phyloP scores from a whole-genome alignment of 2,113 vertebrate genomes.

The Tringa solitaria region DNA sequence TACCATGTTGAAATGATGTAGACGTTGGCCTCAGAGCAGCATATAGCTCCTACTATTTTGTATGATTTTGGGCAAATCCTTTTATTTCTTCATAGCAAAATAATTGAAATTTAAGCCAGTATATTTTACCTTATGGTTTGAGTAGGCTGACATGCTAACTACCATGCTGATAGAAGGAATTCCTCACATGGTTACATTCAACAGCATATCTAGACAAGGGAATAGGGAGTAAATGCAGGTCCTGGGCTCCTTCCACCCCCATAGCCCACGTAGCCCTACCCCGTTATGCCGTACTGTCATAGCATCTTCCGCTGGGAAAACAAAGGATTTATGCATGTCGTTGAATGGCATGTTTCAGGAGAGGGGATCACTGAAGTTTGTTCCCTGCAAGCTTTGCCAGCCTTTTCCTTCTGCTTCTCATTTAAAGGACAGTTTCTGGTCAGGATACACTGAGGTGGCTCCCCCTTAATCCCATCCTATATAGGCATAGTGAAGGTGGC shows the following conservation, averaged over 20 bases:
- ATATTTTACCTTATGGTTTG: background rate
- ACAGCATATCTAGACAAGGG: background rate
- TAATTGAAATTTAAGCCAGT: background rate
- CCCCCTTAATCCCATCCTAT: background rate
- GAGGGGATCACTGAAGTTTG: background rate
- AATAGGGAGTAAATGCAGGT: background rate
- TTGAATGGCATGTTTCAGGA: background rate
- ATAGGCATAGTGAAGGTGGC: background rate
- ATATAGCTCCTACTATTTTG: background rate
- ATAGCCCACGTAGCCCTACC: background rate
- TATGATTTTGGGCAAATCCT: background rate
- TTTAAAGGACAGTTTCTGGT: background rate
- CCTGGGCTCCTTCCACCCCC: background rate
- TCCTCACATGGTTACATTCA: background rate
- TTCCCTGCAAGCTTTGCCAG: background rate
- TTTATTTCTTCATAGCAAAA: background rate
- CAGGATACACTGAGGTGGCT: background rate
- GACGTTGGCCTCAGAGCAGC: background rate
- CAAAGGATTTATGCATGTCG: background rate
- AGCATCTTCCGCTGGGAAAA: background rate
- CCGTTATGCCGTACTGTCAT: accelerated
- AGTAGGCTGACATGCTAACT: background rate
- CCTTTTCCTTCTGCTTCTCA: background rate
- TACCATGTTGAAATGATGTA: background rate
- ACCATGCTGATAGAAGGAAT: background rate